Evolutionary conservation across 2,888 invertebrate species (phyloP).

Genomic region (Linnaemya tessellans): DNA sequence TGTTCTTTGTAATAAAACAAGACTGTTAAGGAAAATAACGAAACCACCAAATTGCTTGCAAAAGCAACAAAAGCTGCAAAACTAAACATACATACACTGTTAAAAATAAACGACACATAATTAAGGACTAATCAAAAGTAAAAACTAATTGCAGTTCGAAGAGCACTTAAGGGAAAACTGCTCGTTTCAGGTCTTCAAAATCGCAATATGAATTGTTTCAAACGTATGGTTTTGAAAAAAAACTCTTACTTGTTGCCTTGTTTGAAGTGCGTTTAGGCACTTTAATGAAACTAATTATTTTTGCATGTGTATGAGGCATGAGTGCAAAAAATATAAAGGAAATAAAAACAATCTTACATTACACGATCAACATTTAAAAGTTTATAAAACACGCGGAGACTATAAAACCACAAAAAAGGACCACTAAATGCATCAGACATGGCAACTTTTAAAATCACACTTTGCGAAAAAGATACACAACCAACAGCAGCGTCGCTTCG

Average conservation of each 20-base stretch:
- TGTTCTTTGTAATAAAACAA: conserved; percentile 72
- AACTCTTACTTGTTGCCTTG: too few relatives aligned
- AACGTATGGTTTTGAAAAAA: too few relatives aligned
- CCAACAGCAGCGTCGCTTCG: background rate
- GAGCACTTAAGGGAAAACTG: background rate
- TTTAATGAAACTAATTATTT: background rate
- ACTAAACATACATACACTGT: conserved; percentile 39
- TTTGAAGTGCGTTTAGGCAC: background rate
- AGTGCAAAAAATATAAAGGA: background rate
- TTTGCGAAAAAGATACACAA: conserved; percentile 51
- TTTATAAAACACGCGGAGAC: conserved; percentile 63
- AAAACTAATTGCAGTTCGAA: background rate
- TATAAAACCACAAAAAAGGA: conserved; percentile 67
- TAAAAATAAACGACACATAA: background rate
- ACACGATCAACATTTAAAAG: conserved; percentile 66
- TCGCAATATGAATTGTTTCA: too few relatives aligned
- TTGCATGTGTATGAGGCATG: conserved; percentile 1
- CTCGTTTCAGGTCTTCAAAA: too few relatives aligned
- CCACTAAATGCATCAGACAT: conserved; percentile 59
- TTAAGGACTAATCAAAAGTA: background rate
- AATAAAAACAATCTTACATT: conserved; percentile 52
- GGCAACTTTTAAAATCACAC: conserved; percentile 63
- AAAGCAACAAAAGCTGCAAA: conserved; percentile 37
- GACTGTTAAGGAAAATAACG: conserved; percentile 62
- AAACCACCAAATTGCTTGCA: conserved; percentile 46